Evolutionary conservation across 2,888 invertebrate genomes (phyloP).

Genomic region (Andrena haemorrhoa): DNA sequence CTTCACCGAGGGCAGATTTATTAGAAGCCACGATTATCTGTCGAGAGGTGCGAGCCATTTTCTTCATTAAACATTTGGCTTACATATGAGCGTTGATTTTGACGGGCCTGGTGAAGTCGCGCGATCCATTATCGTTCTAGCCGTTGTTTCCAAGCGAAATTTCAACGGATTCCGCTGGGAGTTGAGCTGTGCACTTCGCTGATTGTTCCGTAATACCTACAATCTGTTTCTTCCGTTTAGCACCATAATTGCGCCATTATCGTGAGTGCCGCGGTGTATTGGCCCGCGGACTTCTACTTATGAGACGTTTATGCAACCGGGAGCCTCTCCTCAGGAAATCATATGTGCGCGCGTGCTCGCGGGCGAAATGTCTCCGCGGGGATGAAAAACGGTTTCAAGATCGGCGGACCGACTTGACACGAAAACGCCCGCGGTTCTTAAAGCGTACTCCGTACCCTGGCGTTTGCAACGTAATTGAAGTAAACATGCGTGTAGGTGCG

Average conservation of each 20-base stretch:
- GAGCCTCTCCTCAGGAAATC: conserved; percentile 47
- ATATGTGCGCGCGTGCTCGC: neutral
- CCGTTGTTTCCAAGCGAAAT: conserved; percentile 58
- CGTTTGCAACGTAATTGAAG: conserved; percentile 7
- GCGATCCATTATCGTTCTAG: conserved; percentile 64
- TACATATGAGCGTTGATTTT: conserved; percentile 39
- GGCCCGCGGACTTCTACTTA: conserved; percentile 48
- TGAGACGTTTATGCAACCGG: conserved; percentile 54
- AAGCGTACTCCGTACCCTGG: neutral
- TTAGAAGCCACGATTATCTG: conserved; percentile 28
- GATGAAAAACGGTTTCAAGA: neutral
- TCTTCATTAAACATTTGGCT: conserved; percentile 44
- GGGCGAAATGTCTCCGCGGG: neutral
- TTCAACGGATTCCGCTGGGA: conserved; percentile 49
- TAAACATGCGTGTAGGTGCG: conserved; percentile 4
- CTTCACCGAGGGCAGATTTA: neutral
- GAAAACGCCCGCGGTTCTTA: neutral
- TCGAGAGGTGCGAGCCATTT: conserved; percentile 43
- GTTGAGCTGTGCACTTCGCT: conserved; percentile 53
- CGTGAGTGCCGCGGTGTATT: conserved; percentile 47
- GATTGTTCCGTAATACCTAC: conserved; percentile 62
- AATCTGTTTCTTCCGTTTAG: conserved; percentile 74
- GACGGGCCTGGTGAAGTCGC: conserved; percentile 47
- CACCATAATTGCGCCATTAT: conserved; percentile 74
- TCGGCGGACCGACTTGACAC: neutral